Evolutionary conservation across 2,797 vertebrate species (phyloP), one percentile per base, ranked within the genome.

Genomic region (Chrysocyon brachyurus): DNA sequence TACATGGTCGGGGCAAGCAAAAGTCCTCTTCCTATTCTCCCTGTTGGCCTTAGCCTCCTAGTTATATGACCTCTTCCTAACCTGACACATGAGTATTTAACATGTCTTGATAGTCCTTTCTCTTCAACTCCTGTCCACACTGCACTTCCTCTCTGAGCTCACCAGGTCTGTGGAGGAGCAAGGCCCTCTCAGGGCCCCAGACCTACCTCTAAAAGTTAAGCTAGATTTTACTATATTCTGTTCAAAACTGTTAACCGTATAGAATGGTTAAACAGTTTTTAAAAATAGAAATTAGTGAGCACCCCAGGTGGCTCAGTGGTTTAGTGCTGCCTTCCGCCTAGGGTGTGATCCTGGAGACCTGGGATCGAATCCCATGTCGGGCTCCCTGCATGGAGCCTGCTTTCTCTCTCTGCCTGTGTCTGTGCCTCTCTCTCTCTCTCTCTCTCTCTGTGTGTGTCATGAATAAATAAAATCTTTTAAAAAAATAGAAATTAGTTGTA

Each of bases 131-230:
- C 56, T 17, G 33, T 4, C 66, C 49, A 22, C 5, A 14, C 24
- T 33, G 19, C 83, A 4, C 1, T 3, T 0, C 66, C 81, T 78
- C 73, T 82, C 49, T 63, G 28, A 54, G 52, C 24, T 72, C 15
- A 64, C 49, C 31, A 15, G 3, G 0, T 59, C 61, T 90, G 64
- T 52, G n/a, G 22, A 64, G 10, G 40, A 89, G 12, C 15, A 17
- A 87, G 31, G 14, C 36, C 57, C 12, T 90, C 49, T 31, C 26
- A 81, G 26, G 66, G 26, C 26, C 36, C 28, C 33, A 64, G 31
- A 85, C n/a, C 78, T 54, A 16, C 31, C n/a, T n/a, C n/a, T n/a
- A 93, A 96, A 73, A 31, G 11, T 54, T 66, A 97, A 90, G 24
- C 28, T 78, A 91, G 17, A 87, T 28, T 64, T 94, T 26, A 6